These are phyloP conservation scores for Pangasius larnaudii DNA, from an alignment of 2,797 vertebrate genomes.

Conservation along the genomic window DNA sequence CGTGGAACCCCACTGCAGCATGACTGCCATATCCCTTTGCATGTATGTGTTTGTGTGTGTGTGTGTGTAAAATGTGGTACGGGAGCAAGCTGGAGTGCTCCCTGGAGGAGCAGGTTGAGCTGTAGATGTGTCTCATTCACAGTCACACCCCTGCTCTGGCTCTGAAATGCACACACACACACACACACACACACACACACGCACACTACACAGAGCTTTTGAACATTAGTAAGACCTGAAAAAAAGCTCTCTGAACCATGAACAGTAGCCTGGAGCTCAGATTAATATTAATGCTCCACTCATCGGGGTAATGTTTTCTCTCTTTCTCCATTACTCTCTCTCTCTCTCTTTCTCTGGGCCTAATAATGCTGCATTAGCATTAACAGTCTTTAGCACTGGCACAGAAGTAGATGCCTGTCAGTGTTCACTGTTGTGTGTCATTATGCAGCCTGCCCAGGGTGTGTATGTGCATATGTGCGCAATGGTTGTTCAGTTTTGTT, in stretches of 20 bases:
- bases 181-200: neutral
- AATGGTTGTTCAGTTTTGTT: neutral
- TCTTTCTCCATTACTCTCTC: constrained; percentile 7
- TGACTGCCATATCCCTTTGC: neutral
- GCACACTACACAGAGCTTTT: constrained; percentile 13
- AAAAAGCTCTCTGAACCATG: constrained; percentile 45
- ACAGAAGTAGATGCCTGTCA: constrained; percentile 20
- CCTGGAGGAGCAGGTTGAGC: neutral
- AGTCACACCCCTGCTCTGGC: neutral
- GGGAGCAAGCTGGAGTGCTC: neutral
- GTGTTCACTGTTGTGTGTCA: constrained; percentile 22
- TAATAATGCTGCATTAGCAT: constrained; percentile 47
- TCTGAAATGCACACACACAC: constrained; percentile 15
- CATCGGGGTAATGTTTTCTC: constrained; percentile 35
- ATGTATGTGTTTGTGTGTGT: neutral
- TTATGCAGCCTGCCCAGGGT: neutral
- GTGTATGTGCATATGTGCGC: neutral
- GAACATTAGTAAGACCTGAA: constrained; percentile 35
- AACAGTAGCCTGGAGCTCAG: constrained; percentile 36
- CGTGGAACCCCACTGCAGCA: neutral
- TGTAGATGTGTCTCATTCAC: constrained; percentile 4
- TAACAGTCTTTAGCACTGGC: constrained; percentile 18
- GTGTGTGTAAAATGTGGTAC: neutral
- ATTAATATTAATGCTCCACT: constrained; percentile 50
- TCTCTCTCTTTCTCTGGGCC: neutral